Evolutionary conservation across 2,797 vertebrate genomes (phyloP), one percentile per base, ranked within the genome.

Genomic region (Manis javanica): DNA sequence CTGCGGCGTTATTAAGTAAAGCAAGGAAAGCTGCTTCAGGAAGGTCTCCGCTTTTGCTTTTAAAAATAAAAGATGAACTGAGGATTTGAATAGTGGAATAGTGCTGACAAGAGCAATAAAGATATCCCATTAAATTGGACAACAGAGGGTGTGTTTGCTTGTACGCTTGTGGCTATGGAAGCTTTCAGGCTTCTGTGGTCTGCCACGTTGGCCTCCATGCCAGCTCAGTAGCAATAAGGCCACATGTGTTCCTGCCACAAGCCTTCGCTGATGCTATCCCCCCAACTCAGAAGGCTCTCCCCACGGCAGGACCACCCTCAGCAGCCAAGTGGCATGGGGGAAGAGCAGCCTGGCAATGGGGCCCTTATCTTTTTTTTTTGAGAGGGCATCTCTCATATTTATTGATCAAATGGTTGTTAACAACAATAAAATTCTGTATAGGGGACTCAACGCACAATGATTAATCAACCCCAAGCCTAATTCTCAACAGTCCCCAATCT

Each of bases 131-230:
- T 82, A 23, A 64, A n/a, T 16, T 59, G 3, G 13, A 13, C 63
- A 63, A 12, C 34, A 93, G 75, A 23, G 16, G 13, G 31, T 3
- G 13, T 29, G 81, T 46, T 46, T 46, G 46, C 46, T 46, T 46
- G 46, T 46, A 46, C 10, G 13, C 3, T 1, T 10, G 2, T 4
- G 59, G 49, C 31, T 53, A 10, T 0, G 4, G 59, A n/a, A 7
- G 39, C 15, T 7, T 75, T 24, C 7, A 0, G 16, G 55, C 82
- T 87, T 55, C 66, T 51, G 24, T 18, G 3, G 23, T 10, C 39
- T 12, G 14, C 1, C 37, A n/a, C 4, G 0, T 21, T 26, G 31
- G 26, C 39, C 68, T 59, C 61, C 49, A 4, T 0, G 0, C 42
- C 16, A 9, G 57, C n/a, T 53, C 82, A 3, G 19, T 3, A 7